Evolutionary conservation across 2,888 invertebrate species (phyloP), one percentile per base, ranked within the genome.

Genomic region (Hetaerina titia): DNA sequence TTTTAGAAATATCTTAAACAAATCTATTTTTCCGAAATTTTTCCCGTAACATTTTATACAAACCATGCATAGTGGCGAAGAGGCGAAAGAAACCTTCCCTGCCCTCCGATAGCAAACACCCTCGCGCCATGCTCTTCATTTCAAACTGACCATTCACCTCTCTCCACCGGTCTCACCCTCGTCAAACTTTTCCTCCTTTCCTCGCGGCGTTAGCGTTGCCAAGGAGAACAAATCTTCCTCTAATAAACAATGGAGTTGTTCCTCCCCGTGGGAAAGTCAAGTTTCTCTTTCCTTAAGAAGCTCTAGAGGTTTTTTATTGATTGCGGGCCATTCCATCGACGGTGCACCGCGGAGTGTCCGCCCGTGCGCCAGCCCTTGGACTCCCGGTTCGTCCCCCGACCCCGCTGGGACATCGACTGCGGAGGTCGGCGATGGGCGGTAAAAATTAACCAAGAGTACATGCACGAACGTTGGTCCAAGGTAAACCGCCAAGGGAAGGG

Each of bases 261-360:
- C 81, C 31, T 81, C 81, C 31, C 31, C 81, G 81, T 81, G 81
- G 81, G 81, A 81, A 81, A 81, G 81, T 81, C 2, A 81, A 81
- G 81, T 81, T 81, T 81, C 81, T 81, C 81, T 81, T 81, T 31
- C 81, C 13, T 11, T 25, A 13, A 31, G 31, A 13, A 81, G 13
- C 31, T n/a, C 81, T 31, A 13, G 6, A 2, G 0, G 25, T 4
- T 45, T 1, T 1, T 31, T 25, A 7, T 0, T 22, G 15, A 11
- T 31, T 25, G 13, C 31, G 2, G 11, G 7, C 15, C 31, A 81
- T 31, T 13, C n/a, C 22, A 11, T 81, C 81, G n/a, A 0, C 11
- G 31, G 1, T 81, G 31, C 81, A 22, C 13, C 25, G 4, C 0
- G 45, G 45, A 4, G 2, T 45, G 45, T 45, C 45, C 45, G 45